phyloP scores from a whole-genome alignment of 37 sponge, comb jelly and placozoan genomes.

The Cliona cf. orientalis region DNA sequence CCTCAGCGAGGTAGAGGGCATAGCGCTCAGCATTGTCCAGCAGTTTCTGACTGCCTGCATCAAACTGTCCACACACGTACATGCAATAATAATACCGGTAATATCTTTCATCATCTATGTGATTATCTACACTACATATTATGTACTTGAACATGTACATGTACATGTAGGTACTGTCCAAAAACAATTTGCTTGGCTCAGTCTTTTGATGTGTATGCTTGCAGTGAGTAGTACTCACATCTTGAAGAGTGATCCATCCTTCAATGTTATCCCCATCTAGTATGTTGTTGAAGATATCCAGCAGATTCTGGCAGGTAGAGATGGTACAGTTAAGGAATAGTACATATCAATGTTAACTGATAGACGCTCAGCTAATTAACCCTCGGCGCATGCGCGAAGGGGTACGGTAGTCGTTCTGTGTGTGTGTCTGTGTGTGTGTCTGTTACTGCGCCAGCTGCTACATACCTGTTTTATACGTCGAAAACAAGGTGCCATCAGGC shows the following conservation, averaged over 20 bases:
- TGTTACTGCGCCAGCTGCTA: no score
- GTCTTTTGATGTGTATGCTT: background rate
- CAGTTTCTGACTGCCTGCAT: conserved; percentile 28
- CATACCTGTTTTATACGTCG: no score
- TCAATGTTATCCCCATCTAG: conserved; percentile 25
- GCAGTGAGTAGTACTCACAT: conserved; percentile 1
- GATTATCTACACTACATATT: no score
- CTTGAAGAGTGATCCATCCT: conserved; percentile 43
- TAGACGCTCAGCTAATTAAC: no score
- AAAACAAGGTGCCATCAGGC: no score
- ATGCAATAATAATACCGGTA: background rate
- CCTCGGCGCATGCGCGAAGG: no score
- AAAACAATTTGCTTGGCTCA: background rate
- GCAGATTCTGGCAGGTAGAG: conserved; percentile 2
- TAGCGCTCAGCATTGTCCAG: conserved; percentile 52
- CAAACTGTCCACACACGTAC: background rate
- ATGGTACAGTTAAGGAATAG: background rate
- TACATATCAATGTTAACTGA: background rate
- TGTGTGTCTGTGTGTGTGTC: no score
- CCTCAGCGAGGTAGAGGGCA: conserved; percentile 17
- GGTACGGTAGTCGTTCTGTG: no score
- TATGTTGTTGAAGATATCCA: conserved; percentile 42
- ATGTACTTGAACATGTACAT: background rate
- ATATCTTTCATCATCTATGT: background rate
- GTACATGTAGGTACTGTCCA: background rate